Evolutionary conservation across 2,888 invertebrate genomes (phyloP), one percentile per base, ranked within the genome.

Genomic region (Mycalesis mineus): DNA sequence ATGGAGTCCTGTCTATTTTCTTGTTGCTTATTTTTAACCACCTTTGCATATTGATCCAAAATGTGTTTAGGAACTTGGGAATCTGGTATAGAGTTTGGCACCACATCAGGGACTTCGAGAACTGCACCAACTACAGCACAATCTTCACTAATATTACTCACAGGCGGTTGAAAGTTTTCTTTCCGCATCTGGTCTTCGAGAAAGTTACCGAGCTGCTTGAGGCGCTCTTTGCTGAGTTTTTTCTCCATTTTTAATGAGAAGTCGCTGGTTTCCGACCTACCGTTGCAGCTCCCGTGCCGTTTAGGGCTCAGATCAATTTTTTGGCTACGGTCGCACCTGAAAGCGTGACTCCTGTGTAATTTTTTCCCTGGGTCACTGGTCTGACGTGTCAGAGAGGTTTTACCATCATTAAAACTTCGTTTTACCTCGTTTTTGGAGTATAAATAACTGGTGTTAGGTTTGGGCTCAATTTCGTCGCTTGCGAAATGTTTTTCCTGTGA

Each of bases 301-400:
- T 88, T 81, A 0, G 85, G 82, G 36, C 75, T 77, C 2, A 69
- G 68, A 33, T 69, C 68, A 44, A 82, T 72, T 62, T 84, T 84
- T 63, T 88, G 84, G 40, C 78, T 86, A 22, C 87, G 75, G 47
- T 92, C 92, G 63, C 91, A 91, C 1, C 92, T 80, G 64, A 92
- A 92, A 0, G 92, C 92, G 65, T 92, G 92, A 54, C 91, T 92
- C 41, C 92, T 74, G 41, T 92, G 91, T n/a, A 92, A 75, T 65
- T 91, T 91, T 57, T 90, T 91, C 0, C 88, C 84, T 0, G 91
- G 91, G 63, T 91, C 91, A 64, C 91, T 91, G 0, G 70, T 73
- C 65, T 91, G 91, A 0, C 91, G 73, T 0, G 84, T 73, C 7
- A 91, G 64, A 7, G 75, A 64, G 31, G 80, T 81, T 67, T 85